Base-by-base conservation (phyloP, 92 coral and sea anemone genomes). In the Nematostella vectensis region DNA sequence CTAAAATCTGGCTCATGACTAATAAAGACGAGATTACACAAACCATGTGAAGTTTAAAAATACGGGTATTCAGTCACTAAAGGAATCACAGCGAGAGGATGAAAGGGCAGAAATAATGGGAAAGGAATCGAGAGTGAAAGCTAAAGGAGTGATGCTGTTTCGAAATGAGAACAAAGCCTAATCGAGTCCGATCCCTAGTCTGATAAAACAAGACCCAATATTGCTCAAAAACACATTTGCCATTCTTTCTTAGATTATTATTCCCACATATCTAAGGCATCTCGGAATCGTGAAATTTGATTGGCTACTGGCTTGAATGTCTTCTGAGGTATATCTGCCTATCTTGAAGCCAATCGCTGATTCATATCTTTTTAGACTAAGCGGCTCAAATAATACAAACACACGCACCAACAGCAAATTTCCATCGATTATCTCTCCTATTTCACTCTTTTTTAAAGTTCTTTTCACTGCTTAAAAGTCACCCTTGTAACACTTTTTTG, bases 81-180 rank as follows among this genome's bases (percentile, higher is more conserved):
- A n/a, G n/a, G n/a, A n/a, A n/a, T n/a, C n/a, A n/a, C n/a, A n/a
- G n/a, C n/a, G n/a, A n/a, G n/a, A n/a, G n/a, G n/a, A n/a, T n/a
- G n/a, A n/a, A n/a, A n/a, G n/a, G n/a, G n/a, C n/a, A n/a, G n/a
- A n/a, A n/a, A n/a, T n/a, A n/a, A n/a, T n/a, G n/a, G n/a, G n/a
- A n/a, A n/a, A n/a, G n/a, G n/a, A n/a, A n/a, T n/a, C n/a, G n/a
- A n/a, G n/a, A n/a, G n/a, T n/a, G n/a, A n/a, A n/a, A n/a, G n/a
- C n/a, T n/a, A n/a, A n/a, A n/a, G n/a, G n/a, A n/a, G n/a, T n/a
- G n/a, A n/a, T n/a, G n/a, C n/a, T n/a, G n/a, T n/a, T n/a, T 33
- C 40, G 40, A 33, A 33, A 33, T 15, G 40, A 33, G 40, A 33
- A 33, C 40, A 33, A 33, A 33, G 40, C 40, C n/a, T 33, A 33